Evolutionary conservation across 2,113 vertebrate species (phyloP).

Genomic region (Rhinoderma darwinii): DNA sequence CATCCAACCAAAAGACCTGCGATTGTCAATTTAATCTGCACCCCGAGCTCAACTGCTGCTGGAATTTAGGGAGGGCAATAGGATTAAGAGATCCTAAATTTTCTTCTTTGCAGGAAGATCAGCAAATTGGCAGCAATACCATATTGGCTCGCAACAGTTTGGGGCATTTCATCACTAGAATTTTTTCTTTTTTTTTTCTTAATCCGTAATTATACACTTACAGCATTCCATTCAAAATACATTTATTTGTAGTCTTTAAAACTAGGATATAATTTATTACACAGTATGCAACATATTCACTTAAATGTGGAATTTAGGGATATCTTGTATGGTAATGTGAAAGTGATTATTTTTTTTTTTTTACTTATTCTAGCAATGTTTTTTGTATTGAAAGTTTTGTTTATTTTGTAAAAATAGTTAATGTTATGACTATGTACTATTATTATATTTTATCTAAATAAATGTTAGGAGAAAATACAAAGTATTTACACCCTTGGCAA

Average conservation of each 20-base stretch:
- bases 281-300: neutral
- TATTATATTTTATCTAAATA: neutral
- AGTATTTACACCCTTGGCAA: neutral
- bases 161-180: neutral
- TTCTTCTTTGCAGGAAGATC: constrained; percentile 11
- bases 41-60: constrained; percentile 18
- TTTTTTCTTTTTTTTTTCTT: neutral
- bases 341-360: neutral
- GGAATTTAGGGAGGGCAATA: constrained; percentile 29
- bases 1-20: constrained; percentile 21
- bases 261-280: neutral
- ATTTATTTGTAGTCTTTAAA: neutral
- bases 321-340: neutral
- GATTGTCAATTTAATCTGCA: constrained; percentile 29
- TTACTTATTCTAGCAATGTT: neutral
- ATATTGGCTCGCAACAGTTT: neutral
- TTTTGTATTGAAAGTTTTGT: neutral
- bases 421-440: neutral
- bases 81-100: constrained; percentile 34
- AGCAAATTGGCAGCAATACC: constrained; percentile 12
- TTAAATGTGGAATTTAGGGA: neutral
- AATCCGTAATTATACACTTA: neutral
- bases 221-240: neutral
- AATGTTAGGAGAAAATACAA: neutral
- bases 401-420: neutral